These are phyloP conservation scores for Eulithis prunata DNA, from an alignment of 2,888 invertebrate species.

Conservation along the genomic window DNA sequence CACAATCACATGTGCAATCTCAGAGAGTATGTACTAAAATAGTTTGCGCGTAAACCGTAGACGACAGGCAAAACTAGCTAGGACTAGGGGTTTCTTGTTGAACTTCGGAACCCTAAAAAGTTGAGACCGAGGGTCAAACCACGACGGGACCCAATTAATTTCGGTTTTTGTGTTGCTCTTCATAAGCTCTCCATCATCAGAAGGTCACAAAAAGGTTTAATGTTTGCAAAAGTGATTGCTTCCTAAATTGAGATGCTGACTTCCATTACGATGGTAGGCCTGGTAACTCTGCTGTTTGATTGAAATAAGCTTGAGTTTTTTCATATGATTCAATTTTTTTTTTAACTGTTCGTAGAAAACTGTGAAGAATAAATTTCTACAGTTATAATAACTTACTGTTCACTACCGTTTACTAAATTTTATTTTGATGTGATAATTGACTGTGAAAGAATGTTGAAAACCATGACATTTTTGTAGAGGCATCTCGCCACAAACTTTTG, in stretches of 20 bases:
- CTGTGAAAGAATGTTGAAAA: constrained; percentile 22
- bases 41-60: neutral
- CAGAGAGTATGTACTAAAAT: neutral
- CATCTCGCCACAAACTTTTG: constrained; percentile 15
- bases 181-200: constrained; percentile 26
- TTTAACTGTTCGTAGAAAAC: too few relatives aligned
- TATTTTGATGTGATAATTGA: constrained; percentile 21
- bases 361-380: neutral
- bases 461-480: constrained; percentile 9
- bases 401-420: constrained; percentile 13
- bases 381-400: neutral
- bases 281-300: too few relatives aligned
- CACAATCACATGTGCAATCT: neutral
- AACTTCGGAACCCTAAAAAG: constrained; percentile 7
- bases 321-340: too few relatives aligned
- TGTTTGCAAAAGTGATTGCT: constrained; percentile 28
- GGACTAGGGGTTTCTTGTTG: neutral
- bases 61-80: neutral
- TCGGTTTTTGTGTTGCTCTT: constrained; percentile 23
- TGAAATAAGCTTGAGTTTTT: too few relatives aligned
- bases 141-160: constrained; percentile 27
- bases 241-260: constrained; percentile 7
- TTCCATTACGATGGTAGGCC: constrained; percentile 2
- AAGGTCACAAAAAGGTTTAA: constrained; percentile 26
- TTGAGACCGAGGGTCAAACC: constrained; percentile 19